Evolutionary conservation across 2,888 invertebrate genomes (phyloP).

Genomic region (Apantesis nais): DNA sequence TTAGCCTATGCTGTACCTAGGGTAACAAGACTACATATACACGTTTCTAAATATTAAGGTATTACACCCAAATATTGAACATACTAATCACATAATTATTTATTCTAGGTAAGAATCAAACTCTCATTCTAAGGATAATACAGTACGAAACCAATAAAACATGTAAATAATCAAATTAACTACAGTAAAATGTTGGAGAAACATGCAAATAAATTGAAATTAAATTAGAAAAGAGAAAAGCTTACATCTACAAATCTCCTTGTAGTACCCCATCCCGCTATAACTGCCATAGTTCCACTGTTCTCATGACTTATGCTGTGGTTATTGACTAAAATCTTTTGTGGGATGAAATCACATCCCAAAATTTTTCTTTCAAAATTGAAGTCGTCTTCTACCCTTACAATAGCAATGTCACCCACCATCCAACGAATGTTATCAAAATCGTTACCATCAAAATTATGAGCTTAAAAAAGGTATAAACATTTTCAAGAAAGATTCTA

Average conservation of each 20-base stretch:
- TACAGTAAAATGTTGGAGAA: too few relatives aligned
- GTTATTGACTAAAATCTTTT: slow-evolving; percentile 67
- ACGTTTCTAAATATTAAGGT: too few relatives aligned
- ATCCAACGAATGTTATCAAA: slow-evolving; percentile 60
- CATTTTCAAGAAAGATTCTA: not conserved
- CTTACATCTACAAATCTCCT: slow-evolving; percentile 62
- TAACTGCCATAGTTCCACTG: slow-evolving; percentile 52
- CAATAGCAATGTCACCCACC: not conserved
- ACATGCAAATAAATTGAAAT: not conserved
- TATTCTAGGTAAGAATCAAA: not conserved
- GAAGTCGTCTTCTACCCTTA: slow-evolving; percentile 4
- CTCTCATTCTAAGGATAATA: too few relatives aligned
- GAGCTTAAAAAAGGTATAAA: slow-evolving; percentile 49
- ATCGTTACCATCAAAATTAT: slow-evolving; percentile 68
- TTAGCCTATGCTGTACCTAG: not conserved
- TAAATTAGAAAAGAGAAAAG: not conserved
- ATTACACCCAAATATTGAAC: not conserved
- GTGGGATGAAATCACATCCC: slow-evolving; percentile 74
- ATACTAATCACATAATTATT: not conserved
- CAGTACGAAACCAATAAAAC: too few relatives aligned
- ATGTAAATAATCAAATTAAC: too few relatives aligned
- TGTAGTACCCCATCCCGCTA: slow-evolving; percentile 74
- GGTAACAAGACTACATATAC: not conserved
- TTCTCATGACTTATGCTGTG: slow-evolving; percentile 56
- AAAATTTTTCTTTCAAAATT: slow-evolving; percentile 34